Conservation (phyloP, 2,113 vertebrate genomes). For the Chauna torquata region DNA sequence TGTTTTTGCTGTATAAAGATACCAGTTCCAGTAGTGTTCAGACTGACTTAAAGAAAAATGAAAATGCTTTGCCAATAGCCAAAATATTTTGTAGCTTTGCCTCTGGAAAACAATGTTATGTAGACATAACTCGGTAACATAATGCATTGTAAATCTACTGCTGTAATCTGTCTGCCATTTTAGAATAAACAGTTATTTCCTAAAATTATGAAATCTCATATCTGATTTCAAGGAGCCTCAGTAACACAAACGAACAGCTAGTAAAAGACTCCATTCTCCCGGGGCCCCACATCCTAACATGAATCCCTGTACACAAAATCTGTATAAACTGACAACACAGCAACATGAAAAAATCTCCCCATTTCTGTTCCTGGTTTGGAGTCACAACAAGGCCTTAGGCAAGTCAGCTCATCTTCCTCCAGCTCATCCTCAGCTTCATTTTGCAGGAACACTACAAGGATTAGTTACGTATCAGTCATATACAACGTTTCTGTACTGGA, state of each 20-base stretch:
- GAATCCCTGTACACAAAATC: background rate
- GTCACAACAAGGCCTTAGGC: background rate
- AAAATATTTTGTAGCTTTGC: constrained; percentile 29
- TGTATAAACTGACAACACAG: background rate
- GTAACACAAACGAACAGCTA: constrained; percentile 14
- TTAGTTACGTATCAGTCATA: background rate
- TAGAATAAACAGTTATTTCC: constrained; percentile 74
- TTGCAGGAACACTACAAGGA: background rate
- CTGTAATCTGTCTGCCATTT: constrained; percentile 52
- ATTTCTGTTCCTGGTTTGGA: background rate
- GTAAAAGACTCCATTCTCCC: background rate
- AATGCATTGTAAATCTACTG: constrained; percentile 60
- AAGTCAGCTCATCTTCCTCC: background rate
- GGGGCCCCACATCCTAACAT: background rate
- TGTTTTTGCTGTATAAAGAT: constrained; percentile 31
- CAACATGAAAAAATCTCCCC: background rate
- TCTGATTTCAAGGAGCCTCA: constrained; percentile 57
- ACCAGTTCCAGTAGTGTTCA: background rate
- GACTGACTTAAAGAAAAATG: constrained; percentile 36
- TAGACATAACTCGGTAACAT: constrained; percentile 34
- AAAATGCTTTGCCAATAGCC: background rate
- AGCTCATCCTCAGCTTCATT: background rate
- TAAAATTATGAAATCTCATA: constrained; percentile 64
- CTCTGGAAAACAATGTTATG: constrained; percentile 1
- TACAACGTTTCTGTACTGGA: background rate